Percentiles rank a stretch among this genome's conserved stretches.
Evolutionary conservation across 2,113 vertebrate species (phyloP).

Genomic region (Labrus mixtus): DNA sequence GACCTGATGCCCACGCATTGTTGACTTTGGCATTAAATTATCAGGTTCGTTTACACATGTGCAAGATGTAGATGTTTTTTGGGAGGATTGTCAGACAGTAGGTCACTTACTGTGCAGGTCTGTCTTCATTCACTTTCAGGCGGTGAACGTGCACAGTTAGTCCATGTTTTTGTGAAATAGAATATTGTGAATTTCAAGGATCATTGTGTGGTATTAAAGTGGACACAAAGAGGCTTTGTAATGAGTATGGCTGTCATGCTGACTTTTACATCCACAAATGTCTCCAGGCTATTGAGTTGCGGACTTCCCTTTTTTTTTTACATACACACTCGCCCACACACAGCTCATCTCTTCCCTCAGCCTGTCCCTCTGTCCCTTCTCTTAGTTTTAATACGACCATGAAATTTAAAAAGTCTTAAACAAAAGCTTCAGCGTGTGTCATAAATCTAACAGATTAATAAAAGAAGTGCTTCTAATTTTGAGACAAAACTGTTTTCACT

Average conservation of each 20-base stretch:
- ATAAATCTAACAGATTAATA: background rate
- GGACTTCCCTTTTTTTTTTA: background rate
- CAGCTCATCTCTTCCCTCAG: too few species aligned
- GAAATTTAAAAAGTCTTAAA: too few species aligned
- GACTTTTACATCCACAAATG: too few species aligned
- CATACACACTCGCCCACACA: background rate
- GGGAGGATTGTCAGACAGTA: background rate
- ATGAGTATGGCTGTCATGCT: too few species aligned
- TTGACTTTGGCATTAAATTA: background rate
- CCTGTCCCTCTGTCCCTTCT: background rate
- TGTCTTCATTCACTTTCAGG: background rate
- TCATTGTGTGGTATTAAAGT: background rate
- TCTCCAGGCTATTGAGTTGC: too few species aligned
- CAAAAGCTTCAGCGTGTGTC: background rate
- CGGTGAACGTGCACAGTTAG: background rate
- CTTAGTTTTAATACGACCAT: background rate
- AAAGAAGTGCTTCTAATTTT: too few species aligned
- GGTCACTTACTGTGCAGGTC: background rate
- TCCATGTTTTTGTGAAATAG: background rate
- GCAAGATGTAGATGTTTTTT: background rate
- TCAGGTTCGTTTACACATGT: background rate
- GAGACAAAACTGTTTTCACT: too few species aligned
- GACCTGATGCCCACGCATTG: background rate
- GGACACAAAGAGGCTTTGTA: background rate
- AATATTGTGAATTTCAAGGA: background rate